Evolutionary conservation across 2,113 vertebrate genomes (phyloP).

Genomic region (Malurus melanocephalus): DNA sequence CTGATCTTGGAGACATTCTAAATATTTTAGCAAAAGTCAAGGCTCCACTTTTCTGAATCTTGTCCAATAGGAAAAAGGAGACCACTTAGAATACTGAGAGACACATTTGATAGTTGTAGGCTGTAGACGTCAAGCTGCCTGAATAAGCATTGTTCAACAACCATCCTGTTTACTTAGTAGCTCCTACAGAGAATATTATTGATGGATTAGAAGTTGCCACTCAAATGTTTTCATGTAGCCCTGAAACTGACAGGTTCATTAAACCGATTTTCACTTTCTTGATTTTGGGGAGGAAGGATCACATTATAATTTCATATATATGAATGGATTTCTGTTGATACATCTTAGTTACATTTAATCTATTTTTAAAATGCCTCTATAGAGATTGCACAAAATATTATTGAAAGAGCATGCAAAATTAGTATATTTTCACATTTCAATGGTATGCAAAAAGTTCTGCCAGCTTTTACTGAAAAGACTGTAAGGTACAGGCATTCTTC

Average conservation of each 20-base stretch:
- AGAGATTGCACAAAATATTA: neutral
- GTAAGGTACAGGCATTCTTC: neutral
- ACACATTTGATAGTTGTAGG: neutral
- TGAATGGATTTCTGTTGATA: neutral
- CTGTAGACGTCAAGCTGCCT: neutral
- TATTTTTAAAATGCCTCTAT: neutral
- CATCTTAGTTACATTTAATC: neutral
- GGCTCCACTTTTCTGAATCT: neutral
- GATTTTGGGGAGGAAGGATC: neutral
- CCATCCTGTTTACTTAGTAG: neutral
- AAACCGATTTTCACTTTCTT: neutral
- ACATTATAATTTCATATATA: neutral
- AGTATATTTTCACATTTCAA: neutral
- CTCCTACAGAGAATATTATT: neutral
- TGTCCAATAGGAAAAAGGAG: neutral
- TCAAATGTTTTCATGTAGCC: neutral
- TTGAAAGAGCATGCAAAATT: neutral
- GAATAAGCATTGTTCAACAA: neutral
- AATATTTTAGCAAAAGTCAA: neutral
- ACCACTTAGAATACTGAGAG: neutral
- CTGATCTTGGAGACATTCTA: neutral
- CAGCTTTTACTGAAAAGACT: neutral
- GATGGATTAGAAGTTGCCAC: neutral
- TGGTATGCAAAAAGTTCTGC: neutral
- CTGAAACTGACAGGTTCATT: neutral